Evolutionary conservation across 2,113 vertebrate species (phyloP), one percentile per base, ranked within the genome.

Genomic region (Cyanoderma ruficeps): DNA sequence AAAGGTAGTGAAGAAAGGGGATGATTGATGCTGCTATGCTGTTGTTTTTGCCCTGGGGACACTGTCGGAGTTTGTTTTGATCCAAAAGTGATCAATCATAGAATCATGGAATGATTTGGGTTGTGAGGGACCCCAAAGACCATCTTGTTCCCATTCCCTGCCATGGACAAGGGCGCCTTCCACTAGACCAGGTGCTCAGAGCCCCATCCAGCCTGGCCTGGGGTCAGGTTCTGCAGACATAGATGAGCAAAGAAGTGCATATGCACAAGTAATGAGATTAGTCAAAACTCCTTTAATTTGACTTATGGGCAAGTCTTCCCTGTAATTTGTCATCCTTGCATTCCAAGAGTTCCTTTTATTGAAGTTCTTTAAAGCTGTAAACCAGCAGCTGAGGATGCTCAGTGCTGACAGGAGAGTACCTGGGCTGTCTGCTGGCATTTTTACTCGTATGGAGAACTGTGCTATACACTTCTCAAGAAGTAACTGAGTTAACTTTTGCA

Each of bases 401-500:
- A 55, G 55, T 0, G 11, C n/a, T n/a, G 44, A 13, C 37, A 56
- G 61, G 23, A 50, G 67, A 41, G 37, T 22, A 41, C 50, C 59
- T 63, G 47, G 25, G 25, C 31, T 8, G 2, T 47, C 60, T 64
- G 41, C 49, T 60, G 33, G 28, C 23, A 30, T 70, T 80, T 77
- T n/a, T 23, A 2, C 47, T 37, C 59, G 25, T n/a, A 16, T 42
- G 0, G 0, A 87, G 42, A 42, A 1, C 24, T 67, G 39, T 3
- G 7, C 30, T 61, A 0, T 23, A 15, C 8, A 1, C 46, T 52
- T 82, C 2, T 19, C 7, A 37, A 28, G 25, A 70, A 80, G 42
- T 50, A 37, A 57, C 22, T 10, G 27, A n/a, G 39, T 72, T 69
- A 6, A 13, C 8, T 80, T 87, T 18, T 42, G 19, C 46, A 63